These are phyloP conservation scores for Takifugu ocellatus DNA, from an alignment of 2,797 vertebrate genomes.

Conservation along the genomic window DNA sequence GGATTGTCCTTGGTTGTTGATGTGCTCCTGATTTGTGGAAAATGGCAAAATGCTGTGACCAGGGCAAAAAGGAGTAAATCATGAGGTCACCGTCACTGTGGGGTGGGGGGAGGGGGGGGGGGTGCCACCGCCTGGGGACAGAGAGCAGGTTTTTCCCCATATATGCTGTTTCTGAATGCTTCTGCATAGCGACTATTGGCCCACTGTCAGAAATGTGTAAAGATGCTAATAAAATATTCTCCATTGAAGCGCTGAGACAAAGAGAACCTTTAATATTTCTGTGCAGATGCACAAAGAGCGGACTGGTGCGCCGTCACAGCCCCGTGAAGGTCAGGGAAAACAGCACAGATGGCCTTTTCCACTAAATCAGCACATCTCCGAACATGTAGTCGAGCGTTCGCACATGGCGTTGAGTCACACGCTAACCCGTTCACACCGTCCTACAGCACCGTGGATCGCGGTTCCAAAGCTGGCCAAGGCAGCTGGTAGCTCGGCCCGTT, in stretches of 20 bases:
- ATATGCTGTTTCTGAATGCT: no score
- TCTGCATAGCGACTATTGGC: neutral
- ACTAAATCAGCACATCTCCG: conserved; percentile 76
- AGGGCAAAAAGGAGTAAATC: conserved; percentile 67
- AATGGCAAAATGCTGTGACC: conserved; percentile 60
- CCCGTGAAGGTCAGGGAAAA: conserved; percentile 69
- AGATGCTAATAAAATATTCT: conserved; percentile 18
- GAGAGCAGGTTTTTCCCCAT: neutral
- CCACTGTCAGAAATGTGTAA: conserved; percentile 8
- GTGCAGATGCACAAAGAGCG: conserved; percentile 1
- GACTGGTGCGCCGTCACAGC: conserved; percentile 55
- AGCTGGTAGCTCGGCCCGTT: no score
- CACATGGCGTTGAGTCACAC: conserved; percentile 60
- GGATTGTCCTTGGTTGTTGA: conserved; percentile 54
- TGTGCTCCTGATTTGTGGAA: conserved; percentile 49
- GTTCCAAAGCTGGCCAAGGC: conserved; percentile 1
- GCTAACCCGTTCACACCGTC: conserved; percentile 43
- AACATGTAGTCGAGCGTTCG: conserved; percentile 62
- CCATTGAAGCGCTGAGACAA: conserved; percentile 20
- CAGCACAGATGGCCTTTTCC: conserved; percentile 74
- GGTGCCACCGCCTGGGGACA: neutral
- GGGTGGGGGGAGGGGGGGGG: conserved; percentile 8
- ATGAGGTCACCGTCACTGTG: conserved; percentile 55
- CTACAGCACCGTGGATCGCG: neutral
- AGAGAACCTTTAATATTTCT: conserved; percentile 1